Conservation (phyloP, 1,140 invertebrate genomes). For the Hesperophylax magnus region DNA sequence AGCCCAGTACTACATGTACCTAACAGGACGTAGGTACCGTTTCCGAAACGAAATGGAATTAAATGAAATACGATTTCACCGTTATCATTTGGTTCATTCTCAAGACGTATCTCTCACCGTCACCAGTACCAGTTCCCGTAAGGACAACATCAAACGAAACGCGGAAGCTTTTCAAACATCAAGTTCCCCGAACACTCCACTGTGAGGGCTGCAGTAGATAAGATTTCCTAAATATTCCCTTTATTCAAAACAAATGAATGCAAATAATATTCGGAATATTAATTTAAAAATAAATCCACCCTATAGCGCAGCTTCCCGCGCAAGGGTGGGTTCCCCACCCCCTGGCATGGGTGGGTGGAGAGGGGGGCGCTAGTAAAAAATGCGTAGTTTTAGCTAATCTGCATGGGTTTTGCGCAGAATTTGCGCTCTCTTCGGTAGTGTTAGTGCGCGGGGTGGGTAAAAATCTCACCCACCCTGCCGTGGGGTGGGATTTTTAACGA, state of each 20-base stretch:
- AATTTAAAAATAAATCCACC: slow-evolving; percentile 56
- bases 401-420: slow-evolving; percentile 62
- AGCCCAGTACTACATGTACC: too few species aligned
- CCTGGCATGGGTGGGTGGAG: slow-evolving; percentile 39
- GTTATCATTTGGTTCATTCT: too few species aligned
- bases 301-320: slow-evolving; percentile 47
- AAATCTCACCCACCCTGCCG: slow-evolving; percentile 10
- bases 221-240: slow-evolving; percentile 12
- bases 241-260: slow-evolving; percentile 51
- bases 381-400: slow-evolving; percentile 74
- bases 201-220: slow-evolving; percentile 5
- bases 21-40: too few species aligned
- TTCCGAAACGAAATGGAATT: too few species aligned
- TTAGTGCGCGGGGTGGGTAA: slow-evolving; percentile 32
- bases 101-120: too few species aligned
- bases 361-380: slow-evolving; percentile 66
- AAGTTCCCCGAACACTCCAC: background rate
- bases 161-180: background rate
- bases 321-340: slow-evolving; percentile 39
- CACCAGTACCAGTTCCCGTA: too few species aligned
- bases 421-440: slow-evolving; percentile 48
- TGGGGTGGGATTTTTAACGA: slow-evolving; percentile 55
- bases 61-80: too few species aligned
- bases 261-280: slow-evolving; percentile 57
- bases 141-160: background rate